These are phyloP conservation scores for Umimayanthus chanpuru DNA, from an alignment of 92 coral and sea anemone species.

Conservation along the genomic window DNA sequence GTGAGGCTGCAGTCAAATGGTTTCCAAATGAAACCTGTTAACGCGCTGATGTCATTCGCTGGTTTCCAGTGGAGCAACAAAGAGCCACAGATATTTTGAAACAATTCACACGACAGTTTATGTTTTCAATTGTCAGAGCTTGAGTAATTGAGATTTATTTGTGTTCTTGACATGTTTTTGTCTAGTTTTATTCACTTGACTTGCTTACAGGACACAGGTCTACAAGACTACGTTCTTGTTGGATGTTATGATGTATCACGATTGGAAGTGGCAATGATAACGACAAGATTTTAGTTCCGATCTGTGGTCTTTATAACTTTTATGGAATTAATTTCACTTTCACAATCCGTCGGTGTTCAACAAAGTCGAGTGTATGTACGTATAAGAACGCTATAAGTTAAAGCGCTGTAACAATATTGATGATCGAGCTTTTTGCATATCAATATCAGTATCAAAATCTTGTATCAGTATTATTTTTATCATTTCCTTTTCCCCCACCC, in stretches of 20 bases:
- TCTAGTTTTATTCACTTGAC: not conserved
- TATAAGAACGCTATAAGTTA: too few relatives aligned
- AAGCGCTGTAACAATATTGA: too few relatives aligned
- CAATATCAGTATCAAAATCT: not conserved
- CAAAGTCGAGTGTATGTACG: too few relatives aligned
- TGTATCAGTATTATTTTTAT: not conserved
- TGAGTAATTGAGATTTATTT: not conserved
- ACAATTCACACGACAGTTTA: not conserved
- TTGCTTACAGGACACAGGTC: not conserved
- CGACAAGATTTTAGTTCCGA: too few relatives aligned
- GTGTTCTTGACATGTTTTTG: not conserved
- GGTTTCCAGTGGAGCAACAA: not conserved
- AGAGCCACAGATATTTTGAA: not conserved
- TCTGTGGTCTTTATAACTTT: not conserved
- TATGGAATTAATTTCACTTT: not conserved
- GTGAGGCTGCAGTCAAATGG: slow-evolving; percentile 28
- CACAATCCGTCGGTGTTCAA: not conserved
- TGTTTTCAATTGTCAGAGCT: not conserved
- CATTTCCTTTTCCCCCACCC: not conserved
- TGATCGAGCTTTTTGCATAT: too few relatives aligned
- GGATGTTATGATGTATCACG: too few relatives aligned
- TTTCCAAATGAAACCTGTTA: not conserved
- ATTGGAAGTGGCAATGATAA: too few relatives aligned
- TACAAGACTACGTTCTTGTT: too few relatives aligned
- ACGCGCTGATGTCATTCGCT: not conserved